Base-by-base conservation (phyloP, 2,113 vertebrate species). In the Tetraodon nigroviridis region DNA sequence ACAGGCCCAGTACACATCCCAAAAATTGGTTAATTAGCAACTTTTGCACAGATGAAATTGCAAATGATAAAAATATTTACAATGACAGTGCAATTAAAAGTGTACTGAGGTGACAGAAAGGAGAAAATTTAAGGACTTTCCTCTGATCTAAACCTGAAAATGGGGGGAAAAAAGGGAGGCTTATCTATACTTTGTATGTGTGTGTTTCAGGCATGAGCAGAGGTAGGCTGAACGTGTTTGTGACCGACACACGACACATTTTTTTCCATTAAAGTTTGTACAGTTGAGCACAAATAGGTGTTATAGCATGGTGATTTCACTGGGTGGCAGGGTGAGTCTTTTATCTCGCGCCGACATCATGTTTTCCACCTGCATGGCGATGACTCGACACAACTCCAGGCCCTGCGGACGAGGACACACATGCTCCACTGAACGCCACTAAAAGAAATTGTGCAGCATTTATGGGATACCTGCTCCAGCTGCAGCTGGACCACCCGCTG, bases 231-330 rank as follows among this genome's bases (percentile, higher is more conserved):
- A n/a, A 17, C n/a, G 46, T 18, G n/a, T 48, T n/a, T 48, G 17
- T 18, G 46, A 20, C 16, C 17, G 7, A 48, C 17, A 6, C 7
- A n/a, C n/a, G n/a, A 2, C 40, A 42, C 55, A 78, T 2, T 57
- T 17, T 15, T 63, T 20, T 40, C 12, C 45, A 41, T 51, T 21
- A 50, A 20, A 27, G 42, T 32, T 12, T 4, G 24, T 47, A 12
- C 13, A 24, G 17, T 18, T 29, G 8, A 24, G 51, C 15, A 32
- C 12, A 37, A 55, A 14, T 41, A 18, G 17, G 41, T 3, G 19
- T 91, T 90, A 99, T 50, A 99, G 86, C 83, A 98, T 85, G 6
- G 97, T 98, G 81, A 99, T 97, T 87, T 98, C 97, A 0, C 95
- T 98, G 37, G 96, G 94, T 1, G 97, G 95, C 50, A 98, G 89